Percentiles rank a stretch among this genome's conserved stretches.
Conservation (phyloP, 2,113 vertebrate genomes). For the Heterotilapia buettikoferi region DNA sequence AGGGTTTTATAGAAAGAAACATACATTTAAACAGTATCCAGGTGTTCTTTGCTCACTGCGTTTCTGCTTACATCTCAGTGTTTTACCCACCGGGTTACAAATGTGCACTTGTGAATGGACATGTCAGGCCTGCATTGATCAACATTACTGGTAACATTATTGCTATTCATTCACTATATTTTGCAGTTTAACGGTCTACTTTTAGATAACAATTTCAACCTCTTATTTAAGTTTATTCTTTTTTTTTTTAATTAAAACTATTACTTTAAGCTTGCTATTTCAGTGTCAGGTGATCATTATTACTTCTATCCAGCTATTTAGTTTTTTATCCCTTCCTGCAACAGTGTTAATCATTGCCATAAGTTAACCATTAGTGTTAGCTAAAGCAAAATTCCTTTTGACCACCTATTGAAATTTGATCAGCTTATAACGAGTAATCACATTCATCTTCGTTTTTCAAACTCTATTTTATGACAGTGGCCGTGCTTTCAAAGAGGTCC, state of each 20-base stretch:
- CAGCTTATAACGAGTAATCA: background rate
- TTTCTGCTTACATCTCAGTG: background rate
- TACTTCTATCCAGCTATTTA: background rate
- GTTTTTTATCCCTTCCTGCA: background rate
- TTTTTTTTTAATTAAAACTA: background rate
- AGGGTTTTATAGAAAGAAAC: conserved; percentile 13
- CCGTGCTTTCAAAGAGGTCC: background rate
- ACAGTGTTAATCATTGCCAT: background rate
- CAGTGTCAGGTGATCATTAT: background rate
- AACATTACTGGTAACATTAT: background rate
- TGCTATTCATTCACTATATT: background rate
- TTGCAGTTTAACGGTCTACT: background rate
- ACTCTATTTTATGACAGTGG: background rate
- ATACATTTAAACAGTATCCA: conserved; percentile 48
- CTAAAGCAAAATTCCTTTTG: background rate
- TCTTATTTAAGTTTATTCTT: background rate
- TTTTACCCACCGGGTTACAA: background rate
- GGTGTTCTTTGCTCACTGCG: conserved; percentile 35
- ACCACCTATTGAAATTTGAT: background rate
- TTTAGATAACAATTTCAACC: background rate
- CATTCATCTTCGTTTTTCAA: background rate
- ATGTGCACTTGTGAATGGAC: background rate
- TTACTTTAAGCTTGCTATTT: background rate
- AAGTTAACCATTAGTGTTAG: background rate
- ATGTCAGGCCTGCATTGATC: background rate